These are phyloP conservation scores for Tetrao urogallus DNA, from an alignment of 2,113 vertebrate genomes.

Conservation along the genomic window DNA sequence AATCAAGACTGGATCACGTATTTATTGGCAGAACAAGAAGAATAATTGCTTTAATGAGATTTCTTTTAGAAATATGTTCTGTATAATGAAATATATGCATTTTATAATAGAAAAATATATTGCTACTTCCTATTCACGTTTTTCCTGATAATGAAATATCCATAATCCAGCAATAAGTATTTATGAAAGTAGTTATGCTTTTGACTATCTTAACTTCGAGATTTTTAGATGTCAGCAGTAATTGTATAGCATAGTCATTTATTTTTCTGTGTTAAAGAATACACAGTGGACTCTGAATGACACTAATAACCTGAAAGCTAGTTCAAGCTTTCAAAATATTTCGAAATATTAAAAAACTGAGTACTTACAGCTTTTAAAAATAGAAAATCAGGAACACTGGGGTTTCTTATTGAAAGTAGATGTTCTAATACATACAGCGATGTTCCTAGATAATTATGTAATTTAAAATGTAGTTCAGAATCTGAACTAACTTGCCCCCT, in stretches of 20 bases:
- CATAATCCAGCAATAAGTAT: background rate
- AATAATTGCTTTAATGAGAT: background rate
- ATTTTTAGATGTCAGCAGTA: conserved; percentile 25
- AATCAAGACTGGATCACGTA: background rate
- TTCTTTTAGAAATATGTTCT: background rate
- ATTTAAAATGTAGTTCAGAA: conserved; percentile 43
- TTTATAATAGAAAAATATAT: background rate
- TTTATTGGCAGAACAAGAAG: background rate
- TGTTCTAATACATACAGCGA: conserved; percentile 11
- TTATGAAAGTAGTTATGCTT: background rate
- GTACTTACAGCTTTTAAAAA: background rate
- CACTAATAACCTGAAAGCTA: conserved; percentile 19
- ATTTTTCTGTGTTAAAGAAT: background rate
- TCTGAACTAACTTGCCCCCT: conserved; percentile 28
- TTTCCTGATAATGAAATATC: background rate
- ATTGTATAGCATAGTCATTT: conserved; percentile 6
- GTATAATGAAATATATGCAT: background rate
- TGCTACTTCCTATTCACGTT: background rate
- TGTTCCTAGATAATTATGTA: conserved; percentile 53
- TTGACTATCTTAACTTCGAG: background rate
- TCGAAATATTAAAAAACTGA: conserved; percentile 7
- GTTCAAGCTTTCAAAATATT: conserved; percentile 45
- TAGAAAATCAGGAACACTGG: background rate
- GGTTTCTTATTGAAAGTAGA: conserved; percentile 2
- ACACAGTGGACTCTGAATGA: conserved; percentile 20